phyloP scores from a whole-genome alignment of 2,797 vertebrate species.

The Thunnus albacares region DNA sequence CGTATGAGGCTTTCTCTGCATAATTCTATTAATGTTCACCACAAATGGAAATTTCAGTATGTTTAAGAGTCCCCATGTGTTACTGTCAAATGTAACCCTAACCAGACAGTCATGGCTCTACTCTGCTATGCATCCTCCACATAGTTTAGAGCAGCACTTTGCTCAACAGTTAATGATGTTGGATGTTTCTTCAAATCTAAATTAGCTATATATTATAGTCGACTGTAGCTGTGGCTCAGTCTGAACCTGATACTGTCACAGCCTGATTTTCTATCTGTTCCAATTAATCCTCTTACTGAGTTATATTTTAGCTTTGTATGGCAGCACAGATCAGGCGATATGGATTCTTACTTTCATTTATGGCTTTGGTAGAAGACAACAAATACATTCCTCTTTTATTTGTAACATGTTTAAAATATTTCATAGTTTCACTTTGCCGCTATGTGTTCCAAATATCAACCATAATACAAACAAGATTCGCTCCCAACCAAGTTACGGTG shows the following conservation, averaged over 20 bases:
- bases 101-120: slow-evolving; percentile 23
- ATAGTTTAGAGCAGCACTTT: slow-evolving; percentile 8
- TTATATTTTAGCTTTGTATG: slow-evolving; percentile 52
- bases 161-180: neutral
- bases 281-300: slow-evolving; percentile 63
- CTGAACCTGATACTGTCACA: slow-evolving; percentile 50
- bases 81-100: slow-evolving; percentile 16
- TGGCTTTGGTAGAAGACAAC: slow-evolving; percentile 7
- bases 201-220: slow-evolving; percentile 26
- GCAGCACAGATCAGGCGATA: slow-evolving; percentile 48
- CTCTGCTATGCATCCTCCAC: slow-evolving; percentile 9
- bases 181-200: slow-evolving; percentile 34
- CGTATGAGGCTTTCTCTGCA: slow-evolving; percentile 41
- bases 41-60: slow-evolving; percentile 44
- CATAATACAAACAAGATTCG: neutral
- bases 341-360: slow-evolving; percentile 32
- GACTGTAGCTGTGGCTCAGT: slow-evolving; percentile 22
- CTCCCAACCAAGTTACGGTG: neutral
- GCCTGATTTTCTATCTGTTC: slow-evolving; percentile 50
- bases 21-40: slow-evolving; percentile 52
- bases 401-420: neutral
- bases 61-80: slow-evolving; percentile 36
- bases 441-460: neutral
- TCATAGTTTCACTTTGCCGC: neutral
- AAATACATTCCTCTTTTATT: slow-evolving; percentile 17